These are phyloP conservation scores for Anas acuta DNA, from an alignment of 2,797 vertebrate species.

Conservation along the genomic window DNA sequence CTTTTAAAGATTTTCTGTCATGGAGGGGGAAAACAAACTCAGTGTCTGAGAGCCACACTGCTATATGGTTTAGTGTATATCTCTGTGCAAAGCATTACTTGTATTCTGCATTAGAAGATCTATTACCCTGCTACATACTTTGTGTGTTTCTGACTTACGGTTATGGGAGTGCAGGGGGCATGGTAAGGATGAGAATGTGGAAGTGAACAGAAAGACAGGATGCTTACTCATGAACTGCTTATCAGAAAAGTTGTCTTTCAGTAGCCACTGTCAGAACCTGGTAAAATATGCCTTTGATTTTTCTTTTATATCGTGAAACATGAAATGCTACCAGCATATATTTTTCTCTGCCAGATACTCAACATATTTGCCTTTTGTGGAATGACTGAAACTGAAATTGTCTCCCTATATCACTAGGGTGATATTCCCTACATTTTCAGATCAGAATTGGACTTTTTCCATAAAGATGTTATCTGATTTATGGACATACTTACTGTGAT, in stretches of 20 bases:
- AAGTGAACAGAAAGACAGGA: background rate
- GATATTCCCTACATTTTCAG: constrained; percentile 15
- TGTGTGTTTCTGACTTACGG: background rate
- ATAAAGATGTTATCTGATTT: constrained; percentile 60
- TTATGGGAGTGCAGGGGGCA: fast-evolving
- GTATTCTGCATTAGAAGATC: background rate
- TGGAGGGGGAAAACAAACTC: background rate
- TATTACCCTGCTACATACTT: background rate
- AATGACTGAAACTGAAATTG: constrained; percentile 36
- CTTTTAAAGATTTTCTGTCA: background rate
- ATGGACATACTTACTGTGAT: constrained; percentile 20
- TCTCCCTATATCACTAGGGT: background rate
- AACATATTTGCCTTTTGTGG: background rate
- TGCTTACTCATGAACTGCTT: background rate
- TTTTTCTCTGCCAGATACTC: constrained; percentile 17
- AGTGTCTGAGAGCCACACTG: background rate
- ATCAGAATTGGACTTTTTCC: constrained; percentile 32
- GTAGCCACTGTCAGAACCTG: background rate
- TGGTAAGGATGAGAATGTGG: background rate
- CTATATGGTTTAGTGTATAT: background rate
- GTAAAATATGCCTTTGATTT: constrained; percentile 22
- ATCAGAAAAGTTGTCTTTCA: background rate
- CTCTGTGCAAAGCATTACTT: background rate
- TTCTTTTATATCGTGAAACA: background rate
- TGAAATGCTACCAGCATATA: background rate